Percentiles rank a stretch among this genome's conserved stretches.
Evolutionary conservation across 2,888 invertebrate genomes (phyloP).

Genomic region (Diarsia dahlii): DNA sequence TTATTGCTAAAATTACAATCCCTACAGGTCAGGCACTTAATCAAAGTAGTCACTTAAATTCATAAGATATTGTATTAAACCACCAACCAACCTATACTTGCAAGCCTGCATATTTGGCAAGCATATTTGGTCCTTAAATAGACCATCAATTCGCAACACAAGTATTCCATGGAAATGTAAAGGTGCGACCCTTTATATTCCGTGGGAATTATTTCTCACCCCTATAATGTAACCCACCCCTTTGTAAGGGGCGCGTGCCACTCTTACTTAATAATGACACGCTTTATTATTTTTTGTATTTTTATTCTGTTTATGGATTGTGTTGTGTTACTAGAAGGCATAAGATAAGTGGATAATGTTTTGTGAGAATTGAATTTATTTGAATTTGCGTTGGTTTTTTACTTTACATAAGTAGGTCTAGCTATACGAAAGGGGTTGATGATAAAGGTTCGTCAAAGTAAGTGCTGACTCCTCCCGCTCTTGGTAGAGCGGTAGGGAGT

Average conservation of each 20-base stretch:
- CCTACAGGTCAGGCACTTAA: too few species aligned
- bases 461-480: too few species aligned
- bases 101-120: neutral
- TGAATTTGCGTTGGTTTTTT: constrained; percentile 3
- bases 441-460: too few species aligned
- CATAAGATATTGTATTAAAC: neutral
- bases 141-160: constrained; percentile 35
- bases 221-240: constrained; percentile 46
- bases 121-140: constrained; percentile 3
- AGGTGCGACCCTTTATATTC: constrained; percentile 64
- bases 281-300: constrained; percentile 50
- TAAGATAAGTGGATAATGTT: neutral
- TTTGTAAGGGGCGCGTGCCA: constrained; percentile 66
- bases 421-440: too few species aligned
- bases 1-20: too few species aligned
- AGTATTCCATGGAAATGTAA: constrained; percentile 38
- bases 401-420: too few species aligned
- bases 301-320: constrained; percentile 31
- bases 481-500: too few species aligned
- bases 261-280: constrained; percentile 60
- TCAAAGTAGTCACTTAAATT: neutral
- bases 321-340: constrained; percentile 20
- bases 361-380: constrained; percentile 28
- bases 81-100: neutral
- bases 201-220: constrained; percentile 67